Evolutionary conservation across 2,113 vertebrate species (phyloP).

Genomic region (Eudorcas thomsonii): DNA sequence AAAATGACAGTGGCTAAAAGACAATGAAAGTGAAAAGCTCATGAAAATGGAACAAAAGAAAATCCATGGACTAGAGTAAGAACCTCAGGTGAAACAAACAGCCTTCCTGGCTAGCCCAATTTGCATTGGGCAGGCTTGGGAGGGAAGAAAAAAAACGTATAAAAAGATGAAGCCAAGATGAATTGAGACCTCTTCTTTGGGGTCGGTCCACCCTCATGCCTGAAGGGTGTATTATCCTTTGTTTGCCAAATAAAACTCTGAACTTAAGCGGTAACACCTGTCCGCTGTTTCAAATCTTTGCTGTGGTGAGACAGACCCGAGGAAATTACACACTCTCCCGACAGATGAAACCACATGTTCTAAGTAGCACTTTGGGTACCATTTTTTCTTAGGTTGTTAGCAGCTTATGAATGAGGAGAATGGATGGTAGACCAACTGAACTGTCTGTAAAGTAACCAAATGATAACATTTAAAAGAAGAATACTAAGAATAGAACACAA

Average conservation of each 20-base stretch:
- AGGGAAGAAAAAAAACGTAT: background rate
- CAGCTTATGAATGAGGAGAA: background rate
- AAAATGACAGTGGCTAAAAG: background rate
- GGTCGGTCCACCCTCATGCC: background rate
- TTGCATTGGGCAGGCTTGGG: background rate
- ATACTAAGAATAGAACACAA: background rate
- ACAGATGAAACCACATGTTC: background rate
- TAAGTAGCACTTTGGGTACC: background rate
- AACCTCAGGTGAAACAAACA: background rate
- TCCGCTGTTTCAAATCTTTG: background rate
- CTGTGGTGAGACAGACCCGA: background rate
- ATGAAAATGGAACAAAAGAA: background rate
- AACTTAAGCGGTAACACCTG: background rate
- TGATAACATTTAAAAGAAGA: background rate
- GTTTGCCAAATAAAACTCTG: background rate
- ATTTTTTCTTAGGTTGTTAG: background rate
- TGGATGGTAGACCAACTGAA: background rate
- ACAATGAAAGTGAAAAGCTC: background rate
- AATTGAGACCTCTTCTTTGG: background rate
- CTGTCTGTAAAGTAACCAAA: background rate
- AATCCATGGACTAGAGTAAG: background rate
- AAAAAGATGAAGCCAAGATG: background rate
- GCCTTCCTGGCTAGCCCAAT: background rate
- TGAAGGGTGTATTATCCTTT: background rate
- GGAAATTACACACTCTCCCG: background rate